Evolutionary conservation across 2,113 vertebrate species (phyloP), one percentile per base, ranked within the genome.

Genomic region (Micromys minutus): DNA sequence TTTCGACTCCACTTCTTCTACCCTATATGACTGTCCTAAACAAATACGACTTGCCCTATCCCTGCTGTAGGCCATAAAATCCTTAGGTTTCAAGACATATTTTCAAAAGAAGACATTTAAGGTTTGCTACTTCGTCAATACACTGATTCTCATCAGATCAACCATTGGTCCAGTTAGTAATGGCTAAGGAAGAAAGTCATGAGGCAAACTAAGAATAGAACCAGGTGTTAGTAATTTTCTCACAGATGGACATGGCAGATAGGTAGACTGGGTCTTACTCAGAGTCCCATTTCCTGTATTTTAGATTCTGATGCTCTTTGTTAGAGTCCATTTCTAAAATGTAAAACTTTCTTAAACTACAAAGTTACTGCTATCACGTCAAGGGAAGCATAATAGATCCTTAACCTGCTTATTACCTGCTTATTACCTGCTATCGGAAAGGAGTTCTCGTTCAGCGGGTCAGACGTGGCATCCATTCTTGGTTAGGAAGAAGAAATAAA

Each of bases 401-500:
- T 92, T 86, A 93, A 85, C 42, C 55, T 90, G 61, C 34, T 61
- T 65, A 47, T 75, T 69, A 85, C 42, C 55, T 90, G 61, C 34
- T 61, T 65, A 47, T 75, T 69, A 47, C 21, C 88, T 75, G 15
- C 79, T 65, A 95, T 65, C 36, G 75, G 65, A 94, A 13, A 94
- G 63, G 47, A 92, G 69, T 65, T 81, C 34, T 88, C 84, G 34
- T 92, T 88, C 91, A 95, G 34, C 34, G 89, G 81, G 47, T 96
- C 94, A 95, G 39, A 36, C 69, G 31, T 67, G 75, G 85, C 89
- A 95, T 72, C 50, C 94, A 26, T 89, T 96, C 45, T 88, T 95
- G 50, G 45, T 84, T 45, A 86, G 57, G 55, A 96, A 71, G 59
- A 93, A 94, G 63, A 95, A 94, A 91, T 86, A 47, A 89, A 97